These are phyloP conservation scores for Callionymus lyra DNA, from an alignment of 2,113 vertebrate genomes.

Conservation along the genomic window DNA sequence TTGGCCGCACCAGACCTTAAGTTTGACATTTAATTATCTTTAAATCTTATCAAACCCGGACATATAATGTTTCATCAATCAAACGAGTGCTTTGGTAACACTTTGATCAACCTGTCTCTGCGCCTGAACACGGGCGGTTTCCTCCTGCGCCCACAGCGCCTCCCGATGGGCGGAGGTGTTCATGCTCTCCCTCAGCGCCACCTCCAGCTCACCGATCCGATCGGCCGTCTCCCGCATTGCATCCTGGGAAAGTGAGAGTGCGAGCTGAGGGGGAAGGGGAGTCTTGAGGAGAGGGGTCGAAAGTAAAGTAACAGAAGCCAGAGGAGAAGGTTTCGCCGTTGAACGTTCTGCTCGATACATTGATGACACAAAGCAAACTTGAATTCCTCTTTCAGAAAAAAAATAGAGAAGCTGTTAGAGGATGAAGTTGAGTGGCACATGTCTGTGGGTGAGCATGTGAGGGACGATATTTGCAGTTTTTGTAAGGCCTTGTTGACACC, in stretches of 20 bases:
- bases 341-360: no score
- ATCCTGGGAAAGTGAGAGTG: constrained; percentile 51
- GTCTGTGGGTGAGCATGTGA: constrained; percentile 6
- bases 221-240: constrained; percentile 54
- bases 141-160: constrained; percentile 62
- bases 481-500: constrained; percentile 54
- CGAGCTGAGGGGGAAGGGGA: constrained; percentile 14
- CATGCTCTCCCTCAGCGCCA: constrained; percentile 63
- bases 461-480: no score
- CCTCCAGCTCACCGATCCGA: constrained; percentile 62
- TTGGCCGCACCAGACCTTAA: no score
- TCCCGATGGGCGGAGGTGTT: constrained; percentile 62
- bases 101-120: constrained; percentile 57
- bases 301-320: constrained; percentile 29
- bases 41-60: no score
- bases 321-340: neutral
- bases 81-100: neutral
- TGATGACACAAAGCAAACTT: no score
- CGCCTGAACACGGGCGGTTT: constrained; percentile 50
- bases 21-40: no score
- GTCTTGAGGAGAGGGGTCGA: constrained; percentile 6
- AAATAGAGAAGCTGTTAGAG: no score
- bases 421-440: constrained; percentile 4
- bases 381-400: no score
- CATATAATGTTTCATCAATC: no score